Base-by-base conservation (phyloP, 2,888 invertebrate genomes). In the Suillia variegata region DNA sequence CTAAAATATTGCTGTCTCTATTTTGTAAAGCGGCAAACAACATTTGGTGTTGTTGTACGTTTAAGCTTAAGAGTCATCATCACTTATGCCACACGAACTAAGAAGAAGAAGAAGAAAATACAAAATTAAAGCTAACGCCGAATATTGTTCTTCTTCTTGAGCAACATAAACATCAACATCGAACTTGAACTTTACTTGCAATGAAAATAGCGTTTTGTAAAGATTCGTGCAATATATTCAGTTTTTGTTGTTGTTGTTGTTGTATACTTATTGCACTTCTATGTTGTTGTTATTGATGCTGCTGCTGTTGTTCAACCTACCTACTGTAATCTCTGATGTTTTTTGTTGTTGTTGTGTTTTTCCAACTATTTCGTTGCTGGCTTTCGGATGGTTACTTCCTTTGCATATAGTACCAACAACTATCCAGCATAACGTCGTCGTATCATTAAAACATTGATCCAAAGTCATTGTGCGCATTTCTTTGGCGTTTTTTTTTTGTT, bases 101-200 rank as follows among this genome's bases (percentile, higher is more conserved):
- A 12, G 47, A 8, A n/a, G n/a, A n/a, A n/a, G 20, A 33, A 31
- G 33, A 55, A 48, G 48, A 48, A 20, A 26, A 45, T 45, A 45
- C 48, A 21, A 49, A 60, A 56, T 50, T 55, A n/a, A n/a, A n/a
- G n/a, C n/a, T n/a, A n/a, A n/a, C n/a, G n/a, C n/a, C n/a, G n/a
- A n/a, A n/a, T n/a, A n/a, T n/a, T n/a, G n/a, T n/a, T n/a, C n/a
- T 59, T 55, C 59, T 55, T 55, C 45, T 50, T 24, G 26, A 26
- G 5, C 26, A 10, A 6, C 26, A 26, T 26, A 45, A 20, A 6
- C 45, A 45, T 17, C 45, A 57, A 51, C 34, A 51, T 34, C 51
- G 45, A 62, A 57, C 74, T 74, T 74, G 74, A 75, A 73, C 73
- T 75, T 71, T 74, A 71, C 71, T 63, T 64, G 71, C 74, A 70